These are phyloP conservation scores for Acropora yongei DNA, from an alignment of 64 coral and sea anemone genomes.

Conservation along the genomic window DNA sequence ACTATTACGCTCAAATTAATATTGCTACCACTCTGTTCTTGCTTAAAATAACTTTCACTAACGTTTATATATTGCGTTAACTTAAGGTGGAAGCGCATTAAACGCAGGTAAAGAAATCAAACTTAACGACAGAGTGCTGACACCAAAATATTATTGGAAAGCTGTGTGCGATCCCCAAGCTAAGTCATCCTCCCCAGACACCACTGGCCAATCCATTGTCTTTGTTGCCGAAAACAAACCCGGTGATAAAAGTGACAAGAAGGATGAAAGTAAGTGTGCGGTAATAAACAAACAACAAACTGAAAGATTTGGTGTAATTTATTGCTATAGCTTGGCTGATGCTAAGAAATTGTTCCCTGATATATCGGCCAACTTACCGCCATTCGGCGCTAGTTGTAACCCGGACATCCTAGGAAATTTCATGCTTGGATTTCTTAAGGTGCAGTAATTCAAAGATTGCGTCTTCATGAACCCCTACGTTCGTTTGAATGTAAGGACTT, in stretches of 20 bases:
- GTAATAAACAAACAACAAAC: background rate
- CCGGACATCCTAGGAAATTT: background rate
- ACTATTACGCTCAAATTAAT: no score
- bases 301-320: background rate
- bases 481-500: no score
- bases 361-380: background rate
- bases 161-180: background rate
- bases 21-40: no score
- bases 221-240: background rate
- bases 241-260: background rate
- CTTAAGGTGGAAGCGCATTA: no score
- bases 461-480: no score
- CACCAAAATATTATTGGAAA: constrained; percentile 23
- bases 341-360: background rate
- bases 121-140: no score
- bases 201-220: background rate
- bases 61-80: no score
- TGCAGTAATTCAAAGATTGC: background rate
- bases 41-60: no score
- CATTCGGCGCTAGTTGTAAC: background rate
- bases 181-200: no score
- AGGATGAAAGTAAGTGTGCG: background rate
- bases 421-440: background rate
- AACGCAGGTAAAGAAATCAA: no score
- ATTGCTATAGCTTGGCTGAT: background rate